These are phyloP conservation scores for Andrena chrysosceles DNA, from an alignment of 2,888 invertebrate species.

Conservation along the genomic window DNA sequence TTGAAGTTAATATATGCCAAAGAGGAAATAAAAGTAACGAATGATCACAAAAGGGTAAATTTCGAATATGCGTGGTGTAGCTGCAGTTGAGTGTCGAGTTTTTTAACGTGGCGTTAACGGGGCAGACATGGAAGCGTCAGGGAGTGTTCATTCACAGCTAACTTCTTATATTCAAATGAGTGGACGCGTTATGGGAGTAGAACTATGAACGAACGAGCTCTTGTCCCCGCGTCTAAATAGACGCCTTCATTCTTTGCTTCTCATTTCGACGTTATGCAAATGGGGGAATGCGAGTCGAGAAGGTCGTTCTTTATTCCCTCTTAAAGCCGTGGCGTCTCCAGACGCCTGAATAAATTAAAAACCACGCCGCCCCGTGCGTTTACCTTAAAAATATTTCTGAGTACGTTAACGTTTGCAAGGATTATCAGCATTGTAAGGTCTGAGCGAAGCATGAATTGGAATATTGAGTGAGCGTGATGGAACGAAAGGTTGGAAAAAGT, in stretches of 20 bases:
- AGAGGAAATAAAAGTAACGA: neutral
- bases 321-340: slow-evolving; percentile 44
- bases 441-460: neutral
- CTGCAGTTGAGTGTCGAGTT: neutral
- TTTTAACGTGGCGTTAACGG: neutral
- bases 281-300: slow-evolving; percentile 60
- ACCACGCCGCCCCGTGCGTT: slow-evolving; percentile 23
- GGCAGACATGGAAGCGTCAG: slow-evolving; percentile 7
- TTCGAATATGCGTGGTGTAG: neutral
- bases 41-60: neutral
- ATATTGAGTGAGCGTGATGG: neutral
- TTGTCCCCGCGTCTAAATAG: slow-evolving; percentile 73
- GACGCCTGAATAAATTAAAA: slow-evolving; percentile 61
- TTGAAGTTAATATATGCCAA: neutral
- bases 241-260: slow-evolving; percentile 77
- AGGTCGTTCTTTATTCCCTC: slow-evolving; percentile 62
- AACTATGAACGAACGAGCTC: slow-evolving; percentile 73
- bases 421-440: neutral
- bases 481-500: neutral
- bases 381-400: slow-evolving; percentile 9
- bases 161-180: slow-evolving; percentile 80
- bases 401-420: neutral
- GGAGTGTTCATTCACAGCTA: slow-evolving; percentile 44
- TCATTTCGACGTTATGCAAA: slow-evolving; percentile 80
- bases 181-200: slow-evolving; percentile 70